Base-by-base conservation (phyloP, 2,113 vertebrate species). In the Madoqua kirkii region DNA sequence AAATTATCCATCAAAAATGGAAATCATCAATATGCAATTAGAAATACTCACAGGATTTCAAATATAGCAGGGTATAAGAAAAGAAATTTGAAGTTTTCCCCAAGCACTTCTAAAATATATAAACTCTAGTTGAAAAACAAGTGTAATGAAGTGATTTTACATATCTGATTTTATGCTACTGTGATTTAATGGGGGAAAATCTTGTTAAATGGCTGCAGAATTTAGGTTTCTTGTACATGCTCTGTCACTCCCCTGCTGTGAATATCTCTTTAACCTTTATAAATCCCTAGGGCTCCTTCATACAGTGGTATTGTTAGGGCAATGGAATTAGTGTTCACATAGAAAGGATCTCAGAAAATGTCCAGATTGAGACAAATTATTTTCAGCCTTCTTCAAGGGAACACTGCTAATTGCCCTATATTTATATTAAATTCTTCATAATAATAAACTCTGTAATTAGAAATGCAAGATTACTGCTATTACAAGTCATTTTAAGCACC, bases 371-470 rank as follows among this genome's bases (percentile, higher is more conserved):
- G 36, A 52, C 15, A 91, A 88, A 97, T 92, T 86, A 87, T 95
- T 88, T 96, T 96, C 83, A 87, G 50, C 40, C 50, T 97, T 82
- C 16, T 25, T 40, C 55, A 96, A 14, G 21, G 89, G 36, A 96
- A 93, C 84, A 95, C 11, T 89, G 45, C 29, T 97, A 96, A 96
- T 93, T 96, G 76, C 76, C 60, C 84, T 48, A 84, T 86, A 93
- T 83, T 93, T 97, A 93, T 84, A 87, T 94, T 91, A 96, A 97
- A 82, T 87, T 87, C 36, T 87, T 92, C 55, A 84, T 89, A 82
- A 84, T 97, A 98, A 97, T 92, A 97, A 97, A 45, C 45, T 91
- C 45, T 87, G 8, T 89, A 91, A 94, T 93, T 93, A 97, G 55
- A 95, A 79, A 31, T 91, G 21, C 23, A 96, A 91, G 93, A 97